phyloP scores from a whole-genome alignment of 2,797 vertebrate species.

The Taeniopygia guttata region DNA sequence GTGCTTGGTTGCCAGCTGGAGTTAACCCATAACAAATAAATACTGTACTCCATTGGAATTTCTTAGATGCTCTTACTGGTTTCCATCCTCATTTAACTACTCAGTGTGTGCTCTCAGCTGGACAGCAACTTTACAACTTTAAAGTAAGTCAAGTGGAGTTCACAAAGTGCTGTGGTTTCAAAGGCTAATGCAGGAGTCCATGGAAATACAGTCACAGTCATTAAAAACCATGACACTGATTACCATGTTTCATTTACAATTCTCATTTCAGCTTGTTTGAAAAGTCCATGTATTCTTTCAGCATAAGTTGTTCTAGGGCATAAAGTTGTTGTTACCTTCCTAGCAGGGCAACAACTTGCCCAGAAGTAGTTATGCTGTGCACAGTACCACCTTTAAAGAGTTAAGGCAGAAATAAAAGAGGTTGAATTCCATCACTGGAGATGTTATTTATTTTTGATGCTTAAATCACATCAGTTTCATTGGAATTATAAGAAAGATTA shows the following conservation, averaged over 20 bases:
- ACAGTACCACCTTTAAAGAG: neutral
- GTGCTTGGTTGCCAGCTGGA: neutral
- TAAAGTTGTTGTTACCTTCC: neutral
- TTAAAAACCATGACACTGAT: neutral
- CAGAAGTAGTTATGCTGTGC: neutral
- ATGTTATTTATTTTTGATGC: neutral
- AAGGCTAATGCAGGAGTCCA: neutral
- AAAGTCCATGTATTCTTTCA: neutral
- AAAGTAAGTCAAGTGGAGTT: constrained; percentile 16
- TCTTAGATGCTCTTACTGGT: neutral
- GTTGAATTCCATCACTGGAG: neutral
- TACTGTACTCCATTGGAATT: neutral
- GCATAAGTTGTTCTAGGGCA: neutral
- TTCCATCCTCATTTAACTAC: constrained; percentile 47
- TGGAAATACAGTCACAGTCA: neutral
- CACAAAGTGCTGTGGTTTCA: neutral
- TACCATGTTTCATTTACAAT: neutral
- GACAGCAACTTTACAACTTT: constrained; percentile 18
- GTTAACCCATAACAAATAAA: neutral
- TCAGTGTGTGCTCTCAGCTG: constrained; percentile 36
- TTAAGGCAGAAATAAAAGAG: neutral
- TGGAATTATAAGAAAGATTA: neutral
- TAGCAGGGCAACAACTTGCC: neutral
- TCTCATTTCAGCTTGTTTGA: neutral
- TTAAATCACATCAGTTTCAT: neutral